A percentile compares a stretch with the other conserved stretches of the same genome.
These are phyloP conservation scores for Lasioglossum vierecki DNA, from an alignment of 2,888 invertebrate species.

Conservation along the genomic window DNA sequence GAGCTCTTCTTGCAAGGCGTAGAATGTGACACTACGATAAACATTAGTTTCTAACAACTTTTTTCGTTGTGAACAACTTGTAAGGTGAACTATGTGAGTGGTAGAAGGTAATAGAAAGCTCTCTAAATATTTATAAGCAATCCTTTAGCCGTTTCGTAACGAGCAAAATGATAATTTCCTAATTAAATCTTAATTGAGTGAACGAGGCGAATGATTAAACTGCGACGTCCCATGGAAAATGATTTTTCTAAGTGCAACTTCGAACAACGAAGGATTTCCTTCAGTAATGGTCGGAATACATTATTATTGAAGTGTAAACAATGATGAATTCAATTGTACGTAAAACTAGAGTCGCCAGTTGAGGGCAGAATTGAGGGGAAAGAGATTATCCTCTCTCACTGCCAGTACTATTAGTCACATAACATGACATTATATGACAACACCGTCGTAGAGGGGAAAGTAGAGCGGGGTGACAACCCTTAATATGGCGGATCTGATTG, in stretches of 20 bases:
- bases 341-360: too few species aligned
- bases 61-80: neutral
- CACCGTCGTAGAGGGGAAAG: too few species aligned
- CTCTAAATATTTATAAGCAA: neutral
- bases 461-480: too few species aligned
- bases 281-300: neutral
- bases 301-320: neutral
- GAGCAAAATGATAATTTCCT: neutral
- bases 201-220: neutral
- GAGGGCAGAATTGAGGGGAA: too few species aligned
- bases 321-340: neutral
- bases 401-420: too few species aligned
- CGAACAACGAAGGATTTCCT: neutral
- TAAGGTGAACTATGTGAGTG: neutral
- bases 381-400: too few species aligned
- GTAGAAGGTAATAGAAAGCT: neutral
- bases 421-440: too few species aligned
- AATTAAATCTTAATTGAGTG: neutral
- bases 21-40: conserved; percentile 17
- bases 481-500: too few species aligned
- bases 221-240: neutral
- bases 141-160: neutral
- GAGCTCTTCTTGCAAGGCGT: neutral
- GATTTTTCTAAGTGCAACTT: neutral
- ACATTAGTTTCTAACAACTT: conserved; percentile 14